phyloP scores from a whole-genome alignment of 2,888 invertebrate species.

The Didymodactylos carnosus region DNA sequence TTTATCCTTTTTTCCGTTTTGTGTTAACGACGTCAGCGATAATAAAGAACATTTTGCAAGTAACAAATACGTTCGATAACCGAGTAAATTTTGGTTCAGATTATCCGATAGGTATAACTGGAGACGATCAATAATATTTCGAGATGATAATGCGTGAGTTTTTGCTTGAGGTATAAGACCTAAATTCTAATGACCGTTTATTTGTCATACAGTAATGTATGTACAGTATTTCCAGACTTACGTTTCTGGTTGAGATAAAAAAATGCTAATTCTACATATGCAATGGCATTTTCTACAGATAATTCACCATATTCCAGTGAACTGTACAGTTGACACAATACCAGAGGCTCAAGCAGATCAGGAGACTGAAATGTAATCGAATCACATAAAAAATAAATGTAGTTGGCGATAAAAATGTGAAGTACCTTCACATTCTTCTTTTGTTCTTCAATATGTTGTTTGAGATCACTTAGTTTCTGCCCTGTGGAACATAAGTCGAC shows the following conservation, averaged over 20 bases:
- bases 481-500: neutral
- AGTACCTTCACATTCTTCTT: neutral
- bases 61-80: neutral
- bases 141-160: neutral
- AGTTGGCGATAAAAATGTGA: neutral
- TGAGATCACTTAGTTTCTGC: neutral
- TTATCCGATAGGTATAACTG: too few relatives aligned
- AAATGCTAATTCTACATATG: neutral
- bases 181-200: too few relatives aligned
- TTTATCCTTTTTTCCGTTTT: neutral
- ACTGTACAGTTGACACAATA: neutral
- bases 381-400: neutral
- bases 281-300: neutral
- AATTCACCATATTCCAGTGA: neutral
- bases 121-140: neutral
- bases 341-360: neutral
- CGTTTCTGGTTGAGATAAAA: neutral
- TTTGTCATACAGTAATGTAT: too few relatives aligned
- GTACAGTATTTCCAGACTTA: neutral
- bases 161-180: neutral
- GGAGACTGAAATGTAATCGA: neutral
- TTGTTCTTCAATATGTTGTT: neutral
- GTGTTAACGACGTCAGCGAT: neutral
- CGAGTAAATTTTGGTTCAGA: neutral
- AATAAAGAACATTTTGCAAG: neutral